Evolutionary conservation across 1,140 invertebrate species (phyloP).

Genomic region (Drosophila lacertosa): DNA sequence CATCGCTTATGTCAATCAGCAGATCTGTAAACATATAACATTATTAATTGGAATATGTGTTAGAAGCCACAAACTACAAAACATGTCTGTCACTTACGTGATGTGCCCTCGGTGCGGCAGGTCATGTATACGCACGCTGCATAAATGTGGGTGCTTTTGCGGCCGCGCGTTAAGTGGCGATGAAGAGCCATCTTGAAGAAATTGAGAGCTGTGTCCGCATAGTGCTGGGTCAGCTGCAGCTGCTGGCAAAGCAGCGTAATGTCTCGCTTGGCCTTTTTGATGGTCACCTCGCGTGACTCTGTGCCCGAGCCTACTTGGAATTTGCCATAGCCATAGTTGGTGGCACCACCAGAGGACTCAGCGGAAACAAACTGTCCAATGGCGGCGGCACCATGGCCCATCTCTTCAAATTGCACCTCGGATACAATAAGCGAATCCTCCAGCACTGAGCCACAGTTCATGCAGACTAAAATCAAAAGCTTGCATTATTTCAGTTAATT

Average conservation of each 20-base stretch:
- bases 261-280: constrained; percentile 93
- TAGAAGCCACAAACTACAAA: no score
- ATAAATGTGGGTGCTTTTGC: constrained; percentile 95
- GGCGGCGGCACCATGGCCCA: constrained; percentile 93
- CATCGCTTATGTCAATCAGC: constrained; percentile 99
- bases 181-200: constrained; percentile 99
- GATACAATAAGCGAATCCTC: constrained; percentile 98
- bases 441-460: constrained; percentile 96
- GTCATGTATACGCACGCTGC: constrained; percentile 99
- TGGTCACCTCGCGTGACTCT: constrained; percentile 95
- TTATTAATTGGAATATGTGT: background rate
- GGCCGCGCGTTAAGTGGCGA: constrained; percentile 94
- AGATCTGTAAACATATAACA: constrained; percentile 87
- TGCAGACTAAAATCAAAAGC: constrained; percentile 90
- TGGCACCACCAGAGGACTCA: constrained; percentile 92
- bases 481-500: no score
- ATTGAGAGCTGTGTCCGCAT: constrained; percentile 96
- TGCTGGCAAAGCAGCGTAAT: constrained; percentile 92
- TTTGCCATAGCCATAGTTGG: constrained; percentile 89
- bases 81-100: constrained; percentile 94
- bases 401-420: constrained; percentile 98
- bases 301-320: constrained; percentile 92
- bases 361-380: constrained; percentile 96
- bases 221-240: constrained; percentile 93
- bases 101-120: constrained; percentile 96